A percentile compares a stretch with the other conserved stretches of the same genome.
Conservation (phyloP, 2,113 vertebrate species). For the Chaetodon trifascialis region DNA sequence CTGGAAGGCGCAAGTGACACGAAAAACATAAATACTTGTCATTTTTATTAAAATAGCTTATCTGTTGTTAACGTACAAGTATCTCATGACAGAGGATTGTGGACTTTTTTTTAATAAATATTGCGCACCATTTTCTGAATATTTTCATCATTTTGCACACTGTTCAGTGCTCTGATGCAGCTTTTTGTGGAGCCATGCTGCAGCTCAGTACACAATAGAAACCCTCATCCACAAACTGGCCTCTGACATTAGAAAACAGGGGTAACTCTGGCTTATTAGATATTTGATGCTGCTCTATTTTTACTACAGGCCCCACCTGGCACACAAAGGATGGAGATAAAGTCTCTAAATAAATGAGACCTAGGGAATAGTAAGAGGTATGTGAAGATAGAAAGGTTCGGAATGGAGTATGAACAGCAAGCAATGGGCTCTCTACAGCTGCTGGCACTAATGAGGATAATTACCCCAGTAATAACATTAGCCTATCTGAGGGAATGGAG, state of each 20-base stretch:
- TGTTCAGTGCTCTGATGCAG: neutral
- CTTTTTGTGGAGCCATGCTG: neutral
- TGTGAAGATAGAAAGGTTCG: conserved; percentile 85
- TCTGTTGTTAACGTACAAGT: neutral
- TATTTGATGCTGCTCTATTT: conserved; percentile 43
- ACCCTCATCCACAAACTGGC: conserved; percentile 28
- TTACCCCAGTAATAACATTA: conserved; percentile 98
- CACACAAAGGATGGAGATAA: conserved; percentile 49
- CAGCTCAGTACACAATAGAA: neutral
- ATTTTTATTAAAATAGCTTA: neutral
- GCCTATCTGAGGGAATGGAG: conserved; percentile 99
- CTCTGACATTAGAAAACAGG: conserved; percentile 4
- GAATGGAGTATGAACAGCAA: conserved; percentile 84
- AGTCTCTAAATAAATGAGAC: conserved; percentile 72
- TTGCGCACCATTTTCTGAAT: neutral
- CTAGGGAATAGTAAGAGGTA: conserved; percentile 73
- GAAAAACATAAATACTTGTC: neutral
- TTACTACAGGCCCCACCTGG: conserved; percentile 32
- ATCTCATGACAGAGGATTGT: neutral
- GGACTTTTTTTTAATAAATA: neutral
- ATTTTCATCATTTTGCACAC: neutral
- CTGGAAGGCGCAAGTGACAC: neutral
- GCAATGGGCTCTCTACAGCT: conserved; percentile 95
- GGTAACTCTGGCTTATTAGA: conserved; percentile 33
- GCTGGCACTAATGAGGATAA: conserved; percentile 98